Conservation (phyloP, 2,888 invertebrate species). For the Entomobrya proxima region DNA sequence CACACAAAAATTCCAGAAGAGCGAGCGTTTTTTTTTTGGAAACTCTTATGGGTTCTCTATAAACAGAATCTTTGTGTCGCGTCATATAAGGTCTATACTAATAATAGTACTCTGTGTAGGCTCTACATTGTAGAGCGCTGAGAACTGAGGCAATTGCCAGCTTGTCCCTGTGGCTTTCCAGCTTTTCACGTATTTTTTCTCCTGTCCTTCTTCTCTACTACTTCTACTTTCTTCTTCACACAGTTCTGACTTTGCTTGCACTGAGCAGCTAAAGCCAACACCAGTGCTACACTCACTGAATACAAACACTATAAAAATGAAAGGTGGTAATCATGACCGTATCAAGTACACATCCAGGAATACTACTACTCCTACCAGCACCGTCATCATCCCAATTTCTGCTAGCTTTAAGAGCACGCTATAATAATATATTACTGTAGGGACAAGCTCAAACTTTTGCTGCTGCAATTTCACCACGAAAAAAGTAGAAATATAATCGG, state of each 20-base stretch:
- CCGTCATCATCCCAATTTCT: not conserved
- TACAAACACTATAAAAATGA: conserved; percentile 21
- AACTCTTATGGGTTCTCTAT: not conserved
- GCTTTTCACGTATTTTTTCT: not conserved
- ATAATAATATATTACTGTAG: no score
- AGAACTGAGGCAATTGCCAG: conserved; percentile 9
- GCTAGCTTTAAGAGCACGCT: not conserved
- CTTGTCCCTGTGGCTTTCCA: conserved; percentile 22
- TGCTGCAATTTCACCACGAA: no score
- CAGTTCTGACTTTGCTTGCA: not conserved
- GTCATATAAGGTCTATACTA: not conserved
- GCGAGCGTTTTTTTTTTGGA: not conserved
- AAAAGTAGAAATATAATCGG: no score
- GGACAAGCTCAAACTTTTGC: no score
- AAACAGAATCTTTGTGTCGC: not conserved
- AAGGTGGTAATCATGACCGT: conserved; percentile 15
- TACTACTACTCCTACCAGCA: not conserved
- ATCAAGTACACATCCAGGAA: not conserved
- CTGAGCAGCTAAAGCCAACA: not conserved
- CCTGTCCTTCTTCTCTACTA: not conserved
- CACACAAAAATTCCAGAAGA: not conserved
- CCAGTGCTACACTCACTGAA: not conserved
- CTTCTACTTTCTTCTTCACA: not conserved
- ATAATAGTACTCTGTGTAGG: not conserved
- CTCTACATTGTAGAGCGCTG: not conserved